A percentile compares a stretch with the other conserved stretches of the same genome.
Evolutionary conservation across 2,797 vertebrate species (phyloP).

Genomic region (Gila robusta): DNA sequence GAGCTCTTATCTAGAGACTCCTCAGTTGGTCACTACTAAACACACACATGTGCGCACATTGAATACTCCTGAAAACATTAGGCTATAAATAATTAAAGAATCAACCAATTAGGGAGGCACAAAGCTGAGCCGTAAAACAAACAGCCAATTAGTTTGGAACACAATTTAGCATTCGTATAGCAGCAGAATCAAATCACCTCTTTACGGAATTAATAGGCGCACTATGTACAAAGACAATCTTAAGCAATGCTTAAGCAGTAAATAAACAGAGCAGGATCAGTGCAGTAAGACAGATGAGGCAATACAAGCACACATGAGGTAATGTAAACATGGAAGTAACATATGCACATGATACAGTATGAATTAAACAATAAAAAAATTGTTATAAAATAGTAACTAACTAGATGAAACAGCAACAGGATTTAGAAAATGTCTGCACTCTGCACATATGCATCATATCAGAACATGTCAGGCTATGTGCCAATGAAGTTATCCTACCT

Average conservation of each 20-base stretch:
- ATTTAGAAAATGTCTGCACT: not conserved
- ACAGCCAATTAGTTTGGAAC: slow-evolving; percentile 58
- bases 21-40: slow-evolving; percentile 30
- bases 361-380: not conserved
- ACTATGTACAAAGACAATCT: slow-evolving; percentile 42
- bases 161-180: slow-evolving; percentile 42
- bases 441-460: not conserved
- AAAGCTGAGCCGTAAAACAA: slow-evolving; percentile 57
- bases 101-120: slow-evolving; percentile 51
- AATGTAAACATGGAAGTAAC: not conserved
- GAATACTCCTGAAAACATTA: slow-evolving; percentile 49
- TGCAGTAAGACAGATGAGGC: not conserved
- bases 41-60: not conserved
- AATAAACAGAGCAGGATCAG: slow-evolving; percentile 17
- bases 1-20: slow-evolving; percentile 55
- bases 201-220: slow-evolving; percentile 53
- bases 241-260: slow-evolving; percentile 23
- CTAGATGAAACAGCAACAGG: not conserved
- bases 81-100: slow-evolving; percentile 57
- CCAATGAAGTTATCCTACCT: not conserved
- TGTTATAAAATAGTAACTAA: not conserved
- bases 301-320: slow-evolving; percentile 7
- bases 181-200: slow-evolving; percentile 49
- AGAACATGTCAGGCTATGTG: not conserved
- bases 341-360: not conserved